phyloP scores from a whole-genome alignment of 2,888 invertebrate species.

The Dorcus hopei region DNA sequence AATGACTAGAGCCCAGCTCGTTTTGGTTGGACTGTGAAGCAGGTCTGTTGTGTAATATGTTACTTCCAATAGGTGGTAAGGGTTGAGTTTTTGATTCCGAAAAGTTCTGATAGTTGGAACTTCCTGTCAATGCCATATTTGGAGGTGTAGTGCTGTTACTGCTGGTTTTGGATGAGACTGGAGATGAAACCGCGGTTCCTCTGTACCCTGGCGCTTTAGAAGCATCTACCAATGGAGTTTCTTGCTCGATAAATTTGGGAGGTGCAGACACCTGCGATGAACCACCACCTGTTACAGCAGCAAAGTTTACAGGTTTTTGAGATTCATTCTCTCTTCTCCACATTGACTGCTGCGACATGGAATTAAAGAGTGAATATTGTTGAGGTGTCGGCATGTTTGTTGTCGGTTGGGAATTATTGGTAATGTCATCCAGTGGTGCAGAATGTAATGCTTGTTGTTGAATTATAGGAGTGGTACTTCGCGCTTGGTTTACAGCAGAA shows the following conservation, averaged over 20 bases:
- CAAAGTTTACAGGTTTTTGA: slow-evolving; percentile 67
- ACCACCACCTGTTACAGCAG: slow-evolving; percentile 63
- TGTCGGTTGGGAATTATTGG: slow-evolving; percentile 33
- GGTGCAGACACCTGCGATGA: slow-evolving; percentile 29
- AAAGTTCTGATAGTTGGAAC: slow-evolving; percentile 36
- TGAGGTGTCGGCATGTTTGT: slow-evolving; percentile 52
- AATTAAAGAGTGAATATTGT: slow-evolving; percentile 84
- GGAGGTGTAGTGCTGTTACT: slow-evolving; percentile 58
- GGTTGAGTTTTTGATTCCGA: slow-evolving; percentile 36
- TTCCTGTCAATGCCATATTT: slow-evolving; percentile 37
- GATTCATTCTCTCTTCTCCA: slow-evolving; percentile 59
- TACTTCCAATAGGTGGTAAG: slow-evolving; percentile 43
- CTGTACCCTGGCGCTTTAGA: slow-evolving; percentile 90
- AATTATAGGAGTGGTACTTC: slow-evolving; percentile 47
- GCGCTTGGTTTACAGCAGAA: slow-evolving; percentile 29
- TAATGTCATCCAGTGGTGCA: slow-evolving; percentile 37
- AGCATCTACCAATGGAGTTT: slow-evolving; percentile 68
- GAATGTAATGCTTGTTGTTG: slow-evolving; percentile 43
- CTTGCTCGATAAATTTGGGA: slow-evolving; percentile 55
- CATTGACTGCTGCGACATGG: slow-evolving; percentile 63
- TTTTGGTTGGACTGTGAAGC: slow-evolving; percentile 29
- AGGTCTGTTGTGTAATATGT: slow-evolving; percentile 38
- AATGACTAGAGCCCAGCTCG: slow-evolving; percentile 27
- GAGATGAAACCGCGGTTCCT: slow-evolving; percentile 74
- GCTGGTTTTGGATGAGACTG: slow-evolving; percentile 64